These are phyloP conservation scores for Ciconia maguari DNA, from an alignment of 2,113 vertebrate genomes.

Conservation along the genomic window DNA sequence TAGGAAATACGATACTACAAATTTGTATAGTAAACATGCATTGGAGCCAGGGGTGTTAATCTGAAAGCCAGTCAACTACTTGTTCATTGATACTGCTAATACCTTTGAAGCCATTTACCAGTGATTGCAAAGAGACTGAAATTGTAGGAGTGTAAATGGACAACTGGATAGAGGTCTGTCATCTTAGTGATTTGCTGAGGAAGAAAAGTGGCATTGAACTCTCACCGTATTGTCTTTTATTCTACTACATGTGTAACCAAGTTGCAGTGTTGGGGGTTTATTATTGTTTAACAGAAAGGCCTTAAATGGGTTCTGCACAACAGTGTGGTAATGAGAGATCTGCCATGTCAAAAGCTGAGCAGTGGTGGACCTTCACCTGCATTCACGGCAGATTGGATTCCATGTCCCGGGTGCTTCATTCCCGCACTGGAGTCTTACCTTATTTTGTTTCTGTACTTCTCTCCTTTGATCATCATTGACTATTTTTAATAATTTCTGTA, in stretches of 20 bases:
- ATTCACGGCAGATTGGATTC: neutral
- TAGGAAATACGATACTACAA: neutral
- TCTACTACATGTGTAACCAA: rapidly evolving
- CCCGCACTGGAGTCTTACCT: rapidly evolving
- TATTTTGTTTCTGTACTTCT: neutral
- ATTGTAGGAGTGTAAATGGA: neutral
- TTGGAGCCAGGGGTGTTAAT: neutral
- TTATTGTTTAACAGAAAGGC: neutral
- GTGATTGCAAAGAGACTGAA: neutral
- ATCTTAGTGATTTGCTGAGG: rapidly evolving
- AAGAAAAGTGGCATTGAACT: neutral
- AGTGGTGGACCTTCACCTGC: neutral
- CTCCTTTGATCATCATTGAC: neutral
- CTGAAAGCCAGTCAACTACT: neutral
- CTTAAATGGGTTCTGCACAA: neutral
- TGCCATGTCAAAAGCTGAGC: neutral
- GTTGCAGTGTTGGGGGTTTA: neutral
- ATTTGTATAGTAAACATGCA: neutral
- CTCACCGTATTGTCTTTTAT: neutral
- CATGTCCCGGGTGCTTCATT: rapidly evolving
- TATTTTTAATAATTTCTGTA: neutral
- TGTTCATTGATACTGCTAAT: neutral
- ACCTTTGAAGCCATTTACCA: neutral
- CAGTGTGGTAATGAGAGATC: neutral
- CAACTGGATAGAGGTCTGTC: neutral